Evolutionary conservation across 92 coral and sea anemone genomes (phyloP), one percentile per base, ranked within the genome.

Genomic region (Parazoanthus swiftii): DNA sequence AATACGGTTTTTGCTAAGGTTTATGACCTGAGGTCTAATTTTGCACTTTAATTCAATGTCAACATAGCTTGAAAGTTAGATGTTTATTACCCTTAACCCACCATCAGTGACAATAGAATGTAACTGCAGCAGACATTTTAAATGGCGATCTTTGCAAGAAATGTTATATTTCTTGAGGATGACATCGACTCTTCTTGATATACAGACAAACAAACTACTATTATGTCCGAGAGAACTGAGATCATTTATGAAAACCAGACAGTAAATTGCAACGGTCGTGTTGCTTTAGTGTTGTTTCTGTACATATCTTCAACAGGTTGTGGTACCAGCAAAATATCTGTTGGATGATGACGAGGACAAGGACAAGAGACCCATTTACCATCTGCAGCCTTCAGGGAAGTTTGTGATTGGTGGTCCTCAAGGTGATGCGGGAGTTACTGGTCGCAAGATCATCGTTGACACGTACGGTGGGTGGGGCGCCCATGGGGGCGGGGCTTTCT

Each of bases 391-490:
- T 15, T 84, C 93, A 18, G 94, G 94, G 44, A 89, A 88, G 6
- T 93, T 93, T 87, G 95, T 82, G 54, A 91, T 89, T 48, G 95
- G 95, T 23, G 95, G 95, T 8, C 95, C 95, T 26, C 92, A 91
- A 54, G 92, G 95, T 63, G 95, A 93, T 44, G 92, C 94, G 10
- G 95, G 95, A 13, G 38, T 89, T 68, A 93, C 95, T 48, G 95
- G 95, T 25, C 89, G 95, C 50, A 93, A 93, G 94, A 93, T 93
- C 79, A 93, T 93, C 46, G 95, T 93, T 8, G 95, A 93, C 85
- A 91, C 95, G 48, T 92, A 92, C 79, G 95, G 95, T 50, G 95
- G 95, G 16, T 84, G 89, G 91, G 95, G 91, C 79, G 90, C 91
- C 14, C 93, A 92, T 88, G 95, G 95, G 2, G 95, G 95, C 2